These are phyloP conservation scores for Rugalucina vietnamica DNA, from an alignment of 2,888 invertebrate species.

Conservation along the genomic window DNA sequence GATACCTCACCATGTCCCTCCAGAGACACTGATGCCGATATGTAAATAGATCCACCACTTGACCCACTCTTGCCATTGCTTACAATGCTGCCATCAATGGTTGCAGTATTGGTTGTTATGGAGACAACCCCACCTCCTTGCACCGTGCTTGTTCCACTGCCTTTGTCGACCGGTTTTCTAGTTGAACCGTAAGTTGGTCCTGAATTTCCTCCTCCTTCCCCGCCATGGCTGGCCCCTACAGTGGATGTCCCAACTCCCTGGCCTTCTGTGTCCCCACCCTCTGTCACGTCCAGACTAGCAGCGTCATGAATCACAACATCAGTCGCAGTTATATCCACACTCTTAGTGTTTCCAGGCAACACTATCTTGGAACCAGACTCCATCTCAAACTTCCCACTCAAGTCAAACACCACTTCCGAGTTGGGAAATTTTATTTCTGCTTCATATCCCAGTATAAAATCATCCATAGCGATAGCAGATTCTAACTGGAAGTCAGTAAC, in stretches of 20 bases:
- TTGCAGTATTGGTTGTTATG: slow-evolving; percentile 41
- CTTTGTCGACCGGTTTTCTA: slow-evolving; percentile 49
- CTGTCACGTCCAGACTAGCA: slow-evolving; percentile 45
- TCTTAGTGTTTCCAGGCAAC: slow-evolving; percentile 18
- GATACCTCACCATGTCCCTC: slow-evolving; percentile 68
- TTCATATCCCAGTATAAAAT: slow-evolving; percentile 15
- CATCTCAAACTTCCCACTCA: slow-evolving; percentile 39
- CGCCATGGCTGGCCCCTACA: slow-evolving; percentile 72
- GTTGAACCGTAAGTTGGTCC: slow-evolving; percentile 63
- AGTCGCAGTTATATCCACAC: slow-evolving; percentile 30
- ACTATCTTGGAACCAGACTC: slow-evolving; percentile 33
- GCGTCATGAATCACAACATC: slow-evolving; percentile 43
- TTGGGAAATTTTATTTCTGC: background rate
- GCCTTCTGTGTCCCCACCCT: slow-evolving; percentile 55
- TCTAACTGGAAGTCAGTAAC: background rate
- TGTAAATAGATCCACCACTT: slow-evolving; percentile 48
- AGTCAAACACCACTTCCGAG: background rate
- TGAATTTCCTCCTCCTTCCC: slow-evolving; percentile 65
- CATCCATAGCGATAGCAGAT: background rate
- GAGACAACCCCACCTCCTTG: slow-evolving; percentile 70
- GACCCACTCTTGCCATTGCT: slow-evolving; percentile 59
- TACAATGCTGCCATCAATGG: slow-evolving; percentile 64
- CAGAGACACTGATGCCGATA: slow-evolving; percentile 52
- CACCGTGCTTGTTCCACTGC: slow-evolving; percentile 60
- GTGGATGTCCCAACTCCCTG: slow-evolving; percentile 34